phyloP scores from a whole-genome alignment of 1,140 invertebrate genomes.

The Cryptotermes secundus region DNA sequence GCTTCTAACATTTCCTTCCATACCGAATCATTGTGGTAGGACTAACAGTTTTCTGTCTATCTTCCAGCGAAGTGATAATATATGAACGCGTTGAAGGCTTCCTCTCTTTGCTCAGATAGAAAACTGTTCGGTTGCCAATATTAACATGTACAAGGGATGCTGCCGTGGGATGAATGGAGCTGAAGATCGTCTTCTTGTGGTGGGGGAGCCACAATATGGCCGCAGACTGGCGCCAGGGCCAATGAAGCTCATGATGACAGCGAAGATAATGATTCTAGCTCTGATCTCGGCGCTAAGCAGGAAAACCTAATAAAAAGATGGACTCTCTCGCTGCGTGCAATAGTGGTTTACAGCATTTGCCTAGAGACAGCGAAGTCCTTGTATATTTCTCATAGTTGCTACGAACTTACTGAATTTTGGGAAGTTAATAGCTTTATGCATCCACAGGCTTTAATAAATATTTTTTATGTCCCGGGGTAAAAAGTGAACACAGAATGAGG shows the following conservation, averaged over 20 bases:
- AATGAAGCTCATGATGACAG: conserved; percentile 10
- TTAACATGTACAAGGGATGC: not conserved
- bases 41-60: too few relatives aligned
- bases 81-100: too few relatives aligned
- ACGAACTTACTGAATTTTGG: too few relatives aligned
- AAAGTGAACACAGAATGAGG: too few relatives aligned
- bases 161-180: not conserved
- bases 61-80: too few relatives aligned
- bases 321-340: not conserved
- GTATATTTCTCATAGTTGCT: too few relatives aligned
- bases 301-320: conserved; percentile 18
- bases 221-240: conserved; percentile 2
- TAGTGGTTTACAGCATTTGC: not conserved
- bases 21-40: too few relatives aligned
- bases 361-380: too few relatives aligned
- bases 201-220: not conserved
- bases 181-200: not conserved
- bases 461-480: too few relatives aligned
- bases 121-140: not conserved
- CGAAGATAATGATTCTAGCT: conserved; percentile 6
- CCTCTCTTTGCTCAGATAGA: not conserved
- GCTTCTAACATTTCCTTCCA: too few relatives aligned
- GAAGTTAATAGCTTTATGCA: too few relatives aligned
- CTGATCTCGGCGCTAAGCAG: conserved; percentile 12
- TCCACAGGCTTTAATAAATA: too few relatives aligned